These are phyloP conservation scores for Neodon shergylaensis DNA, from an alignment of 2,113 vertebrate genomes.

Conservation along the genomic window DNA sequence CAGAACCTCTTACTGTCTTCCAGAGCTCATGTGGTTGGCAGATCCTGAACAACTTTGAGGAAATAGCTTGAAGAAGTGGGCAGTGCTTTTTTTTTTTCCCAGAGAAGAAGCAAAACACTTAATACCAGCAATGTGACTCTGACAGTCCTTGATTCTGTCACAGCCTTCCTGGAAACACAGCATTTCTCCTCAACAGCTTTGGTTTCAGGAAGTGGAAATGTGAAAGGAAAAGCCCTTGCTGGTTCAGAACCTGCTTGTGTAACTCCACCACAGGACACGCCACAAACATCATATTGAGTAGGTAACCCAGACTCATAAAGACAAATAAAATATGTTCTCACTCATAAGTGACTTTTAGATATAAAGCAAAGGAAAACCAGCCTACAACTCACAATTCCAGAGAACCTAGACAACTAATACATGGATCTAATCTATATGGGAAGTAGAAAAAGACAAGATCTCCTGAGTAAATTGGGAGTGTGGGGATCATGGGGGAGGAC, in stretches of 20 bases:
- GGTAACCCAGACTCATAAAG: too few relatives aligned
- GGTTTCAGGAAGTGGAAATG: slow-evolving; percentile 67
- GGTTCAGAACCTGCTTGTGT: slow-evolving; percentile 17
- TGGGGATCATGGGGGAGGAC: too few relatives aligned
- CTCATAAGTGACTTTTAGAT: too few relatives aligned
- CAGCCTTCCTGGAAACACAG: neutral
- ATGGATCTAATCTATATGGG: too few relatives aligned
- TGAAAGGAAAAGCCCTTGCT: neutral
- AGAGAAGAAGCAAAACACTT: neutral
- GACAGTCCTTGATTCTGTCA: neutral
- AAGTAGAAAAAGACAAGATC: too few relatives aligned
- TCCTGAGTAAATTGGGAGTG: too few relatives aligned
- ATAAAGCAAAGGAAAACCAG: too few relatives aligned
- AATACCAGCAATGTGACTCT: neutral
- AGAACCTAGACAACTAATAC: too few relatives aligned
- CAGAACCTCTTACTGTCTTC: neutral
- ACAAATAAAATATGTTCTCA: too few relatives aligned
- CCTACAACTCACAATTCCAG: too few relatives aligned
- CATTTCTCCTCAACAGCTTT: slow-evolving; percentile 50
- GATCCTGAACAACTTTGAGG: neutral
- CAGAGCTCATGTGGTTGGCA: neutral
- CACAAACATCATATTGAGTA: neutral
- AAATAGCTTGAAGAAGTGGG: neutral
- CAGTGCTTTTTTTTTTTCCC: neutral
- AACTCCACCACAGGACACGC: slow-evolving; percentile 35